These are phyloP conservation scores for Achlya flavicornis DNA, from an alignment of 2,888 invertebrate genomes.

Conservation along the genomic window DNA sequence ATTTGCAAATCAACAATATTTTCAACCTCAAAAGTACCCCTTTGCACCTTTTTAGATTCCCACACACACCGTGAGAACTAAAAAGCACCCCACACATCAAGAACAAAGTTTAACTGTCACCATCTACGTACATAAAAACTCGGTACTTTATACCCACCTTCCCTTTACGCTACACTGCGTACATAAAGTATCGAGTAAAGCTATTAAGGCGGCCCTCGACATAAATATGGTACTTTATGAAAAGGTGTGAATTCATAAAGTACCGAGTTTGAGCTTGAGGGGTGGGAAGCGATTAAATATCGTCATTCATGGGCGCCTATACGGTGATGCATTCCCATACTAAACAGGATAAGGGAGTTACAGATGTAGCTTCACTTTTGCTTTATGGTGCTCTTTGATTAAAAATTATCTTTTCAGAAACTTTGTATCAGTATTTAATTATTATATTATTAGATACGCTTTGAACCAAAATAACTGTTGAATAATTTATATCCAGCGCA, in stretches of 20 bases:
- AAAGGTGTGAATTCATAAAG: constrained; percentile 57
- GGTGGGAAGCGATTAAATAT: constrained; percentile 34
- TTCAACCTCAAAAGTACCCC: constrained; percentile 47
- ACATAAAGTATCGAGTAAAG: constrained; percentile 53
- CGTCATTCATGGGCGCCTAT: constrained; percentile 60
- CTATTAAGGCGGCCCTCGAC: constrained; percentile 31
- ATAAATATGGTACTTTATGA: constrained; percentile 57
- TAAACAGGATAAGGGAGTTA: constrained; percentile 65
- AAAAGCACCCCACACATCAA: constrained; percentile 66
- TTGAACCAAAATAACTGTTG: neutral
- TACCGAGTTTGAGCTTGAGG: constrained; percentile 42
- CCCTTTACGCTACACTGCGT: constrained; percentile 58
- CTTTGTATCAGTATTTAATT: neutral
- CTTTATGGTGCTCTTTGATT: constrained; percentile 12
- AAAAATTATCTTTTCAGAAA: neutral
- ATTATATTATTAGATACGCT: neutral
- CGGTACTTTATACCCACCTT: constrained; percentile 52
- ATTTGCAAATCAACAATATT: constrained; percentile 35
- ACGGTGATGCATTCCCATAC: constrained; percentile 74
- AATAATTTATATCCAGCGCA: no score
- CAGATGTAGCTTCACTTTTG: constrained; percentile 69
- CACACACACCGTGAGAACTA: constrained; percentile 80
- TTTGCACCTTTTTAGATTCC: constrained; percentile 79
- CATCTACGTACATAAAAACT: constrained; percentile 51
- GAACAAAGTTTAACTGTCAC: constrained; percentile 54